A percentile compares a stretch with the other conserved stretches of the same genome.
These are phyloP conservation scores for Vicugna pacos DNA, from an alignment of 2,113 vertebrate genomes.

Conservation along the genomic window DNA sequence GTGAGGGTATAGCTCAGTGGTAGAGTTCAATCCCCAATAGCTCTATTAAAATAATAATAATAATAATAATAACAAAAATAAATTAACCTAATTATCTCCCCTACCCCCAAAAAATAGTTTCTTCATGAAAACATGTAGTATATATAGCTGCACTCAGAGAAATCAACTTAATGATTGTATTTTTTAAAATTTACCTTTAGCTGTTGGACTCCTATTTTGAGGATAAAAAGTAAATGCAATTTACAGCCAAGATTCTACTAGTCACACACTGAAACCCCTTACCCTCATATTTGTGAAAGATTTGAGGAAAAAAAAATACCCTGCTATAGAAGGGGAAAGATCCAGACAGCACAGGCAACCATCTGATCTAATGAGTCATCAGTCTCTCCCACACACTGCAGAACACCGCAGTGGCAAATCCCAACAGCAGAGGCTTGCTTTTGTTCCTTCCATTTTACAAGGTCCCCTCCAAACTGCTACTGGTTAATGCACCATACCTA, in stretches of 20 bases:
- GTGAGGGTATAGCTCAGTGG: no score
- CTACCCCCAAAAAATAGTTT: no score
- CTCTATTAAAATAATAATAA: no score
- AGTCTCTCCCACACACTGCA: constrained; percentile 61
- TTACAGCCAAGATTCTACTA: constrained; percentile 33
- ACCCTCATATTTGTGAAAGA: constrained; percentile 21
- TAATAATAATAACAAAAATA: no score
- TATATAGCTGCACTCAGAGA: not conserved
- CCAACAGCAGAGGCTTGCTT: not conserved
- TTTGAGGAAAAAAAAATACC: constrained; percentile 69
- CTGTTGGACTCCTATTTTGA: constrained; percentile 70
- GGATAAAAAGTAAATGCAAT: constrained; percentile 43
- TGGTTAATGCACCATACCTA: not conserved
- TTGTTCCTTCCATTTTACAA: not conserved
- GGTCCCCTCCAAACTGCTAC: not conserved
- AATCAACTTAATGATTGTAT: constrained; percentile 28
- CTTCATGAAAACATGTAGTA: not conserved
- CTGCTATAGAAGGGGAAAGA: constrained; percentile 78
- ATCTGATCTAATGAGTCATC: constrained; percentile 87
- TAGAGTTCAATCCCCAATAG: no score
- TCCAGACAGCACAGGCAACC: constrained; percentile 77
- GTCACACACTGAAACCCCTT: constrained; percentile 19
- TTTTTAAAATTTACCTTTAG: not conserved
- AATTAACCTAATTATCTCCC: no score
- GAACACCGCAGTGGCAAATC: constrained; percentile 82